Percentiles rank a stretch among this genome's conserved stretches.
Conservation (phyloP, 2,888 invertebrate species). For the Cephus runcator region DNA sequence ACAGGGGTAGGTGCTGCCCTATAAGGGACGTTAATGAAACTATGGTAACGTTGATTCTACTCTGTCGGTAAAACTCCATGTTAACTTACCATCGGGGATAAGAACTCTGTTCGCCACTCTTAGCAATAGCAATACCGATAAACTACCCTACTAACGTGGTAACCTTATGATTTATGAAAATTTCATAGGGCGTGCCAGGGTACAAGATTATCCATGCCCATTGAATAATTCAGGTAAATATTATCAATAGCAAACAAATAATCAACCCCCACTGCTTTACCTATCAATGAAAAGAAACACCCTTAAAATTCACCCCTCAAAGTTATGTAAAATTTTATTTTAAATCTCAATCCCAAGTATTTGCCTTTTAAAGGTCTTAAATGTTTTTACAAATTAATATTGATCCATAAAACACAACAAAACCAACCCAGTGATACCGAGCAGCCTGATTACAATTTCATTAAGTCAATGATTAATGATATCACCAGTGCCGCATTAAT, state of each 20-base stretch:
- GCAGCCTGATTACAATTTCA: slow-evolving; percentile 44
- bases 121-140: neutral
- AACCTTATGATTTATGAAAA: neutral
- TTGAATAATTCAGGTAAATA: neutral
- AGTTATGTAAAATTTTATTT: neutral
- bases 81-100: neutral
- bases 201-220: neutral
- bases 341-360: neutral
- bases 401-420: neutral
- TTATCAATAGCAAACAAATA: neutral
- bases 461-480: slow-evolving; percentile 44
- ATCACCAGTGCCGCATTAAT: slow-evolving; percentile 27
- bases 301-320: neutral
- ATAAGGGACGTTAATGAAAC: neutral
- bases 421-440: neutral
- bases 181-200: neutral
- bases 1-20: neutral
- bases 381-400: neutral
- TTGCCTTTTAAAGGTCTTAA: neutral
- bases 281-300: neutral
- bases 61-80: neutral
- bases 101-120: neutral
- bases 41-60: neutral
- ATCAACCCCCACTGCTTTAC: neutral
- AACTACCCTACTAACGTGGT: neutral